These are phyloP conservation scores for Agrochola lychnidis DNA, from an alignment of 2,888 invertebrate genomes.

Conservation along the genomic window DNA sequence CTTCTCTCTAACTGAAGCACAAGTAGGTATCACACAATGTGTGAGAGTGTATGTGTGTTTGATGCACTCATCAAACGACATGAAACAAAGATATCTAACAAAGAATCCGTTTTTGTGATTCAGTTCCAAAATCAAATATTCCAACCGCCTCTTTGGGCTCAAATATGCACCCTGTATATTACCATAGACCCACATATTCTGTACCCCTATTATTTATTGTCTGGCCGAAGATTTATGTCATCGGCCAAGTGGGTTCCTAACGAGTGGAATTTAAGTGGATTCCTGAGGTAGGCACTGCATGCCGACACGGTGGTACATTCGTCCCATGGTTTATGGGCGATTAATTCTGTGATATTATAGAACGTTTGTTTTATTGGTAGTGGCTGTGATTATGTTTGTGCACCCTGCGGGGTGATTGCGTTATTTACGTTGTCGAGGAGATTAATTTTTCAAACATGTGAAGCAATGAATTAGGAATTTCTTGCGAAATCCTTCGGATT, in stretches of 20 bases:
- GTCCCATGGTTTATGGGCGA: constrained; percentile 8
- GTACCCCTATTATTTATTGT: constrained; percentile 66
- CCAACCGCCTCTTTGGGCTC: constrained; percentile 7
- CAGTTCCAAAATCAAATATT: constrained; percentile 43
- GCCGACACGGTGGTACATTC: constrained; percentile 39
- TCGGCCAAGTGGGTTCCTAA: constrained; percentile 52
- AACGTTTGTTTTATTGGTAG: background rate
- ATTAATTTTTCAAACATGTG: background rate
- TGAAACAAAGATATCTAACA: constrained; percentile 5
- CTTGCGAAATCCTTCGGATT: background rate
- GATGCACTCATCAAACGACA: background rate
- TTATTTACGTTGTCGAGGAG: background rate
- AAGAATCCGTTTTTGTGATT: constrained; percentile 24
- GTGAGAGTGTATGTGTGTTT: too few relatives aligned
- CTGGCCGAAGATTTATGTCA: constrained; percentile 59
- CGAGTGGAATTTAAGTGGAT: constrained; percentile 57
- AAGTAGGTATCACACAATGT: background rate
- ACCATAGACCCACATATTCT: constrained; percentile 47
- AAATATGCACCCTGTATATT: constrained; percentile 52
- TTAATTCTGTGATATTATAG: constrained; percentile 7
- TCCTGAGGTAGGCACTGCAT: constrained; percentile 38
- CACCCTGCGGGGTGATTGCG: background rate
- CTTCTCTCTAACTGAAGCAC: background rate
- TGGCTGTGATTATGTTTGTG: background rate
- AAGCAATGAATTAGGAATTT: background rate